These are phyloP conservation scores for Apogon hyalosoma DNA, from an alignment of 2,797 vertebrate species.

Conservation along the genomic window DNA sequence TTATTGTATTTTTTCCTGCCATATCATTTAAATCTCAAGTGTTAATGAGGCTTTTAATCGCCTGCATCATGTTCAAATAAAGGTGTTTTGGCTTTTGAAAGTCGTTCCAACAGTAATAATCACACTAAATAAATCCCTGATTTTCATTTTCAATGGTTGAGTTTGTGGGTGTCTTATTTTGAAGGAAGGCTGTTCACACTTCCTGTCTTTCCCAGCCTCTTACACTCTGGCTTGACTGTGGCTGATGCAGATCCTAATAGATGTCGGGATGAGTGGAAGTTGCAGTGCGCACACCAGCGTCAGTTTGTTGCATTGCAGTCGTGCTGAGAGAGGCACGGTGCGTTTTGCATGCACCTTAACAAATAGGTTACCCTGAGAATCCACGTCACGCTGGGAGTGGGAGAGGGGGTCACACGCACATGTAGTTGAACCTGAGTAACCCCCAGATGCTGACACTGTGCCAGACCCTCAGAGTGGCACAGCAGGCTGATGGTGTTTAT, in stretches of 20 bases:
- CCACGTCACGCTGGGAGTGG: neutral
- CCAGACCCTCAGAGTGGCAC: slow-evolving; percentile 38
- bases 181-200: slow-evolving; percentile 9
- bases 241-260: slow-evolving; percentile 31
- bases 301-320: slow-evolving; percentile 65
- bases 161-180: slow-evolving; percentile 42
- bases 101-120: neutral
- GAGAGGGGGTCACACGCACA: no score
- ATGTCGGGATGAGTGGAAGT: slow-evolving; percentile 39
- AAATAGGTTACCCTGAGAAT: neutral
- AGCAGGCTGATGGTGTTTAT: neutral
- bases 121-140: neutral
- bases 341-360: neutral
- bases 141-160: neutral
- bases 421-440: no score
- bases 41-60: no score
- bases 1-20: no score
- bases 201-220: slow-evolving; percentile 25
- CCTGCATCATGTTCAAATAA: no score
- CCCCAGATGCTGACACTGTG: slow-evolving; percentile 1
- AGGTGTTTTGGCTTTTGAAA: no score
- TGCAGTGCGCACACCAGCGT: slow-evolving; percentile 73
- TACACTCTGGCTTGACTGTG: slow-evolving; percentile 26
- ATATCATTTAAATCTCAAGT: no score
- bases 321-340: neutral